Base-by-base conservation (phyloP, 2,888 invertebrate species). In the Apoda limacodes region DNA sequence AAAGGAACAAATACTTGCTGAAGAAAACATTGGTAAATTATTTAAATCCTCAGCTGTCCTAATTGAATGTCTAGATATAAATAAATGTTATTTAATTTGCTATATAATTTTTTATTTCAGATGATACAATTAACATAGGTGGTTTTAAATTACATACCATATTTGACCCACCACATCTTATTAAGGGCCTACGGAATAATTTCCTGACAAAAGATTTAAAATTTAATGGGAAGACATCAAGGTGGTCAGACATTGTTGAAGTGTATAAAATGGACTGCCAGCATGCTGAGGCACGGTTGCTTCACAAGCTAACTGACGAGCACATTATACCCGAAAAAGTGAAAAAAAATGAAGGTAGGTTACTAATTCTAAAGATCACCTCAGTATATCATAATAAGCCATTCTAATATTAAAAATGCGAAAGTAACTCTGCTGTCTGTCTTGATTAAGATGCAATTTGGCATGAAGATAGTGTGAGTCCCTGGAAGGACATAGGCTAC, bases 11-110 rank as follows among this genome's bases (percentile, higher is more conserved):
- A 25, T 22, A 12, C 25, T 41, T 25, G 41, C 37, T 19, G 6
- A 20, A 14, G 45, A 35, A 35, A 46, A 37, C 39, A 42, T 28
- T 37, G 6, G n/a, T n/a, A n/a, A n/a, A n/a, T n/a, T n/a, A n/a
- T n/a, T n/a, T n/a, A n/a, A n/a, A n/a, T n/a, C n/a, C n/a, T n/a
- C n/a, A n/a, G n/a, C n/a, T n/a, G n/a, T n/a, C n/a, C n/a, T n/a
- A n/a, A n/a, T n/a, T n/a, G n/a, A n/a, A n/a, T n/a, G n/a, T n/a
- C n/a, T n/a, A n/a, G n/a, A n/a, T n/a, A n/a, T n/a, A n/a, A n/a
- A n/a, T n/a, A n/a, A n/a, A n/a, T n/a, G n/a, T n/a, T n/a, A n/a
- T n/a, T n/a, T n/a, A n/a, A n/a, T n/a, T n/a, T n/a, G n/a, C n/a
- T n/a, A n/a, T n/a, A n/a, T n/a, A n/a, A n/a, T n/a, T n/a, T n/a